Conservation (phyloP, 1,140 invertebrate genomes). For the Solenopsis invicta region DNA sequence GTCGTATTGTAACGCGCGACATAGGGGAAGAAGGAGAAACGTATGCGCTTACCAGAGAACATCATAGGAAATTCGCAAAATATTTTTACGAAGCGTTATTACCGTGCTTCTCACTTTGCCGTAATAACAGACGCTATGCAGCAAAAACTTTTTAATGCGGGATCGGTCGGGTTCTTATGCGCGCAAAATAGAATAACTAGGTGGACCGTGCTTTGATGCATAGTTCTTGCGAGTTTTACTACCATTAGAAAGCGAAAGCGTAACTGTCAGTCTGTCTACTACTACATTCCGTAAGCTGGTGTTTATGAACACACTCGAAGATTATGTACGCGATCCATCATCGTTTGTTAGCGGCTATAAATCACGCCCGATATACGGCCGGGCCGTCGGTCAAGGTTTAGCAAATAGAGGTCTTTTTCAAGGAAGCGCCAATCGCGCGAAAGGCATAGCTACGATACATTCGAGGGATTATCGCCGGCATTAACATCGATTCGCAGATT, state of each 20-base stretch:
- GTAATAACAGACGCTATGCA: constrained; percentile 2
- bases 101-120: constrained; percentile 10
- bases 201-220: constrained; percentile 21
- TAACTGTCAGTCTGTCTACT: constrained; percentile 36
- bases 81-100: constrained; percentile 28
- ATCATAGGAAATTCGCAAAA: not conserved
- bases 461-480: constrained; percentile 28
- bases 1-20: too few species aligned
- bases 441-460: not conserved
- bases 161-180: constrained; percentile 11
- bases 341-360: constrained; percentile 59
- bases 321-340: constrained; percentile 59
- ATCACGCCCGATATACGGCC: constrained; percentile 49
- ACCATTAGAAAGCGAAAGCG: constrained; percentile 58
- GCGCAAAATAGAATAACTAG: constrained; percentile 30
- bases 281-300: constrained; percentile 34
- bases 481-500: constrained; percentile 51
- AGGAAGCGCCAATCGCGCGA: not conserved
- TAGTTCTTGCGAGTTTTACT: constrained; percentile 57
- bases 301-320: constrained; percentile 53
- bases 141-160: constrained; percentile 28
- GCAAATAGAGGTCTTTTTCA: constrained; percentile 28
- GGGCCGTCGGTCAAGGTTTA: constrained; percentile 61
- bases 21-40: not conserved
- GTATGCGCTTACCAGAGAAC: too few species aligned